Percentiles rank a stretch among this genome's conserved stretches.
Conservation (phyloP, 2,113 vertebrate genomes). For the Butorides virescens region DNA sequence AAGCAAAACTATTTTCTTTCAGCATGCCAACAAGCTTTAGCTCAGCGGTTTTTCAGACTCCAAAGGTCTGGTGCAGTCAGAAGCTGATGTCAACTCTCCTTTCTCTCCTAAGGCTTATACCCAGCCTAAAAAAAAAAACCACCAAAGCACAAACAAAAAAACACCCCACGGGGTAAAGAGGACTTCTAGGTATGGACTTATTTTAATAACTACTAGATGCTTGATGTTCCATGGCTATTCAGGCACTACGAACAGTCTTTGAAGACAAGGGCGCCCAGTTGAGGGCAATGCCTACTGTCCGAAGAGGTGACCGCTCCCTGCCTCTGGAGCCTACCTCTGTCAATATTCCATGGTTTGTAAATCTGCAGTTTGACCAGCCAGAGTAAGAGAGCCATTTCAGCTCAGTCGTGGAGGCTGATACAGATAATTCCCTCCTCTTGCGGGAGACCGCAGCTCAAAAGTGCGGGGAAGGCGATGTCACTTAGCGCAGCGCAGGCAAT, state of each 20-base stretch:
- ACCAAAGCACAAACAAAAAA: too few relatives aligned
- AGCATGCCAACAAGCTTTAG: not conserved
- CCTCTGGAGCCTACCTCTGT: not conserved
- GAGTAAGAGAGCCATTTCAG: conserved; percentile 51
- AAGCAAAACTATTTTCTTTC: not conserved
- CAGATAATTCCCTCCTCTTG: not conserved
- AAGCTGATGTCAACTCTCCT: not conserved
- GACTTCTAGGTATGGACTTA: not conserved
- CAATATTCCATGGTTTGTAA: not conserved
- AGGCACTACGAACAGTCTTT: not conserved
- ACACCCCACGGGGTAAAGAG: not conserved
- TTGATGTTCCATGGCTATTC: not conserved
- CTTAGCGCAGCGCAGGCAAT: conserved; percentile 51
- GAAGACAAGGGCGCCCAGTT: not conserved
- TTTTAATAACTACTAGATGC: not conserved
- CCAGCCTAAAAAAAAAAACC: not conserved
- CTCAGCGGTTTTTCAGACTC: not conserved
- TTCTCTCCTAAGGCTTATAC: not conserved
- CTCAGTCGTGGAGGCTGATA: not conserved
- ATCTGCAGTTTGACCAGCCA: conserved; percentile 1
- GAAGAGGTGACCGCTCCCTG: not conserved
- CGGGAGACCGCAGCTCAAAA: not conserved
- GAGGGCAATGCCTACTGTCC: not conserved
- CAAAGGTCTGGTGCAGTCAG: not conserved
- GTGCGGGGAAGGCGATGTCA: not conserved